phyloP scores from a whole-genome alignment of 2,797 vertebrate genomes.

The Sebastiscus tertius region DNA sequence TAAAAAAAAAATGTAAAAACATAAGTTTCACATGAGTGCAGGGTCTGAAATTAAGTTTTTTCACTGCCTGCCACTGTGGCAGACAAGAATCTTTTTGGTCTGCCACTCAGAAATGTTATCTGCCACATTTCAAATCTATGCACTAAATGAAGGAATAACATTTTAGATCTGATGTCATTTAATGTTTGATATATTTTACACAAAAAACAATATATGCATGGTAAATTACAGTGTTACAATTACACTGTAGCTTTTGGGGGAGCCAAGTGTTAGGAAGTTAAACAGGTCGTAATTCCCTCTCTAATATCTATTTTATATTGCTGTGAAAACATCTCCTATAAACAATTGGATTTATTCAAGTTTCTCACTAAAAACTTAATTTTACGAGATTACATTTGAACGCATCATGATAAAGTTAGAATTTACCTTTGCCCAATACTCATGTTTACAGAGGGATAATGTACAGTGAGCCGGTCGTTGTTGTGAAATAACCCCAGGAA shows the following conservation, averaged over 20 bases:
- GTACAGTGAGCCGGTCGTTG: no score
- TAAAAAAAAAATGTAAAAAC: neutral
- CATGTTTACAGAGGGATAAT: no score
- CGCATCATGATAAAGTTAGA: no score
- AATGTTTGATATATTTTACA: neutral
- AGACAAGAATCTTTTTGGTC: neutral
- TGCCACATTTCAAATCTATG: neutral
- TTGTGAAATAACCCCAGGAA: no score
- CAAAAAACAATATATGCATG: no score
- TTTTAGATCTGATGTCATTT: neutral
- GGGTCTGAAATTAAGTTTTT: neutral
- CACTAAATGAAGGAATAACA: neutral
- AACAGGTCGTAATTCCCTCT: no score
- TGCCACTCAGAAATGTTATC: neutral
- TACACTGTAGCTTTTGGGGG: neutral
- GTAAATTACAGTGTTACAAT: neutral
- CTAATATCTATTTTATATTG: no score
- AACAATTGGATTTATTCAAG: no score
- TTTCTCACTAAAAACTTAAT: no score
- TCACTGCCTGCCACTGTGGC: neutral
- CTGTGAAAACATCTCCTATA: no score
- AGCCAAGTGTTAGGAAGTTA: neutral
- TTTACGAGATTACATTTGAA: no score
- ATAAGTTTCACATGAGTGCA: neutral
- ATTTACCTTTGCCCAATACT: no score